Percentiles rank a stretch among this genome's conserved stretches.
Conservation (phyloP, 2,888 invertebrate genomes). For the Pardosa pseudoannulata region DNA sequence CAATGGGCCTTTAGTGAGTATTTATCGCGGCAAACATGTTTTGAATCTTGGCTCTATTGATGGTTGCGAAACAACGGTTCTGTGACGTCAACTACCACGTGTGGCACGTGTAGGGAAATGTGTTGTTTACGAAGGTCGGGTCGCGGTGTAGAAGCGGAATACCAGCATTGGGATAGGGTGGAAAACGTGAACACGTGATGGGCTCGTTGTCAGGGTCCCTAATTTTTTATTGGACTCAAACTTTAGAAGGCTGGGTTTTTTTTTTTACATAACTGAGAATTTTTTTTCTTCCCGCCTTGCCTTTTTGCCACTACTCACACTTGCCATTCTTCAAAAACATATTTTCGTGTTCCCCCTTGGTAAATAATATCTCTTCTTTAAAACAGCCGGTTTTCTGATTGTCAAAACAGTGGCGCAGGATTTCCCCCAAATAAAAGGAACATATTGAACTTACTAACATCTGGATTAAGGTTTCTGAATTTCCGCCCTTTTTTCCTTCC, state of each 20-base stretch:
- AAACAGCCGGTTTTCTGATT: no score
- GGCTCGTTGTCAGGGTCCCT: constrained; percentile 38
- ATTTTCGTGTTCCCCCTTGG: no score
- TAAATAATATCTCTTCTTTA: no score
- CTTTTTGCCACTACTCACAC: neutral
- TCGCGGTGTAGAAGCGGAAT: constrained; percentile 35
- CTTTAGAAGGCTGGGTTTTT: neutral
- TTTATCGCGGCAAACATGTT: constrained; percentile 47
- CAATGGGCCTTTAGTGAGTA: neutral
- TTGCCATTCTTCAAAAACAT: no score
- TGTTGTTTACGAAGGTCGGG: constrained; percentile 60
- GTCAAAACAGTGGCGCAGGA: no score
- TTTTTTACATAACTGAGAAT: no score
- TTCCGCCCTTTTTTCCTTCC: no score
- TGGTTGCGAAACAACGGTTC: constrained; percentile 42
- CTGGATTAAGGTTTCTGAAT: no score
- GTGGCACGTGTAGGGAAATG: constrained; percentile 57
- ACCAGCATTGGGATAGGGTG: constrained; percentile 17
- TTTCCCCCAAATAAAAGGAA: no score
- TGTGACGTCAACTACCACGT: constrained; percentile 57
- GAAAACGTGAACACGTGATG: constrained; percentile 33
- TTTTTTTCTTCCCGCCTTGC: neutral
- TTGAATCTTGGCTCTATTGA: constrained; percentile 22
- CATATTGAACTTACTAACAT: no score
- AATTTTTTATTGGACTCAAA: neutral